phyloP scores from a whole-genome alignment of 1,140 invertebrate genomes.

The Drosophila kohkoa region DNA sequence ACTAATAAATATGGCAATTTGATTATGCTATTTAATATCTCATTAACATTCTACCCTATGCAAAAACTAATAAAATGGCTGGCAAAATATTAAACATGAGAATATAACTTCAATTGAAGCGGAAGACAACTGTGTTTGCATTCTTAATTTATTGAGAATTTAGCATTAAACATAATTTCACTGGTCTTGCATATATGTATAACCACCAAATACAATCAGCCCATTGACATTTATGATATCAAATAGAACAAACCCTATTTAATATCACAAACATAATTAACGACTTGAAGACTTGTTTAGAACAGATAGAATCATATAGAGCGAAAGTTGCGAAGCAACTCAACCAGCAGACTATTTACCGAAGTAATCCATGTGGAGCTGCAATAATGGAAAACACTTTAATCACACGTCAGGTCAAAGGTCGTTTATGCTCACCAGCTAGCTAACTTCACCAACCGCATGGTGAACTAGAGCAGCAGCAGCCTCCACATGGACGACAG shows the following conservation, averaged over 20 bases:
- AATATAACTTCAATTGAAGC: too few species aligned
- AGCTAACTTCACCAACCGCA: constrained; percentile 9
- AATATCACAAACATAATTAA: background rate
- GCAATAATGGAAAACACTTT: background rate
- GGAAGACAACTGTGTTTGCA: too few species aligned
- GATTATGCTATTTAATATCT: too few species aligned
- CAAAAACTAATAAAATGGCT: too few species aligned
- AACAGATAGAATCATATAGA: constrained; percentile 2
- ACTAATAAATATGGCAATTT: too few species aligned
- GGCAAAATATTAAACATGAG: too few species aligned
- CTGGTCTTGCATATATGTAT: background rate
- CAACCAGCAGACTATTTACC: background rate
- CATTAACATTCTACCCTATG: too few species aligned
- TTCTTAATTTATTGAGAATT: background rate
- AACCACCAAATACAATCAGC: constrained; percentile 2
- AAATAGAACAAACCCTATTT: background rate
- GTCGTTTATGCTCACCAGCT: background rate
- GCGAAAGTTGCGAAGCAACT: background rate
- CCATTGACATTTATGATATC: background rate
- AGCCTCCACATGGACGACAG: constrained; percentile 5
- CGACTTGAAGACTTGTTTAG: constrained; percentile 8
- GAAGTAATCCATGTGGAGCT: constrained; percentile 3
- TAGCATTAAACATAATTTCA: background rate
- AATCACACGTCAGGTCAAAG: too few species aligned
- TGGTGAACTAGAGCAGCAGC: constrained; percentile 9